Evolutionary conservation across 2,888 invertebrate genomes (phyloP), one percentile per base, ranked within the genome.

Genomic region (Heliconius ethilla): DNA sequence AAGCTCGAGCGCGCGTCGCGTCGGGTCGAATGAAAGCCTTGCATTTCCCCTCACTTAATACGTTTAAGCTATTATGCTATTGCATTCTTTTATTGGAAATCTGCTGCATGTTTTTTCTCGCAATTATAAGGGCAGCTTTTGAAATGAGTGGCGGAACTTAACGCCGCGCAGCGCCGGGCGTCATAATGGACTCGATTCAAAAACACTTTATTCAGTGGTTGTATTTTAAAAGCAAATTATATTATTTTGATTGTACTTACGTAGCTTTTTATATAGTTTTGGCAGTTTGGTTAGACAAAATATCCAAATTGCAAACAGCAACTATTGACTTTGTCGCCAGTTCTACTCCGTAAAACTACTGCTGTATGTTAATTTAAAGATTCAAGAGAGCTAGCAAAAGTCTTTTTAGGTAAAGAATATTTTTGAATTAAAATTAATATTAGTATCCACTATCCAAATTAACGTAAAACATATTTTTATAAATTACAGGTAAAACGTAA

Each of bases 1-100:
- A 70, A 75, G 66, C 78, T 73, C 79, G 51, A 79, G 79, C 79
- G 81, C 55, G 78, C 81, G 77, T 69, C 80, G 75, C 81, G 77
- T 69, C 80, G 75, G 73, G 73, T 18, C 75, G 75, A 78, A 80
- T 80, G 77, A 78, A 75, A 75, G 72, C 74, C 78, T 75, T 75
- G 76, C 74, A 74, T 69, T 74, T 70, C 29, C 70, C 74, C 76
- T 70, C 70, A 67, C 67, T 70, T 76, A 63, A 6, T 76, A 59
- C 73, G 37, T 62, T 51, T 67, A 69, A 45, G 33, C 65, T 70
- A 72, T 51, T 72, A 70, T 29, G 55, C 70, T 74, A 80, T 80
- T 76, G 75, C 78, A 67, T 72, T 76, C 45, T 67, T 25, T 70
- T 51, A 37, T 78, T 65, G 40, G 59, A 76, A 67, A 80, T 76